A percentile compares a stretch with the other conserved stretches of the same genome.
These are phyloP conservation scores for Ptilonorhynchus violaceus DNA, from an alignment of 2,113 vertebrate genomes.

Conservation along the genomic window DNA sequence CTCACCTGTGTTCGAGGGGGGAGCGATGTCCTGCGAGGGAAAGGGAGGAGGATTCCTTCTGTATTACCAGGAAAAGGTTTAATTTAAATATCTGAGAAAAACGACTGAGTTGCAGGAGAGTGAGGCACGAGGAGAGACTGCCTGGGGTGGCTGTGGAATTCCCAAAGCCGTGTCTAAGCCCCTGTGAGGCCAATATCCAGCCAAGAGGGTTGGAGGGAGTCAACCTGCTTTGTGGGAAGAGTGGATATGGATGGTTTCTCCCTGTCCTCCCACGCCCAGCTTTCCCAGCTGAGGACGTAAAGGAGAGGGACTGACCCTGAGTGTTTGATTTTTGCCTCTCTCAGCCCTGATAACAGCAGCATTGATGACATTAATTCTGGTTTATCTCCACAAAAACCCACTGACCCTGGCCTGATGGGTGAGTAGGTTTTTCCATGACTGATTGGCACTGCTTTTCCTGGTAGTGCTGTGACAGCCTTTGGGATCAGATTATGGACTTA, in stretches of 20 bases:
- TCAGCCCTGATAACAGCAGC: not conserved
- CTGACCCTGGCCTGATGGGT: not conserved
- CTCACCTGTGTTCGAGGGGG: not conserved
- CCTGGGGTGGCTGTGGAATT: not conserved
- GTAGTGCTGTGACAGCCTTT: not conserved
- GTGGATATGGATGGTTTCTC: not conserved
- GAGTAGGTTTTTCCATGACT: not conserved
- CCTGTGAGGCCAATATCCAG: not conserved
- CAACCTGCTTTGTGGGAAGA: too few relatives aligned
- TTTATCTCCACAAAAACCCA: not conserved
- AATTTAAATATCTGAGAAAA: not conserved
- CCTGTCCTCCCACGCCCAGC: not conserved
- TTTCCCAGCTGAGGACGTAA: not conserved
- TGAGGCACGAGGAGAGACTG: not conserved
- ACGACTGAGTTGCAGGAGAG: not conserved
- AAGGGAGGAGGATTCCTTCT: not conserved
- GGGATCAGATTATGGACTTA: not conserved
- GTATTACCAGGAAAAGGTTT: not conserved
- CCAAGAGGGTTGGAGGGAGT: not conserved
- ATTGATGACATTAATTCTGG: not conserved
- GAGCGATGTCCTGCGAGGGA: not conserved
- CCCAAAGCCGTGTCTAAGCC: not conserved
- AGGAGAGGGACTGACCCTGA: not conserved
- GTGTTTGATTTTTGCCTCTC: not conserved
- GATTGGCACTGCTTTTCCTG: not conserved